These are phyloP conservation scores for Babyrousa celebensis DNA, from an alignment of 2,797 vertebrate species.

Conservation along the genomic window DNA sequence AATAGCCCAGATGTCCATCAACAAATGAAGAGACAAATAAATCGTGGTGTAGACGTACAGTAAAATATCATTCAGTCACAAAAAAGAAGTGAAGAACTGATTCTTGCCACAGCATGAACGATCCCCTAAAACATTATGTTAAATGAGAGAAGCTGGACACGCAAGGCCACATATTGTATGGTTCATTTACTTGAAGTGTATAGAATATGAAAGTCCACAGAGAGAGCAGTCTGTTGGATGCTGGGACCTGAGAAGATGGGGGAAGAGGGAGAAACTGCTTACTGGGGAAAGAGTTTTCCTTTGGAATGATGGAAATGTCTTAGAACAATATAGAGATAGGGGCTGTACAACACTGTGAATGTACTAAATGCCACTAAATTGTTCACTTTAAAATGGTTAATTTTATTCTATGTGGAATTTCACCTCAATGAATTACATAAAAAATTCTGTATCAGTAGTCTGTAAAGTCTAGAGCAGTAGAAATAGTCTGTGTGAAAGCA, in stretches of 20 bases:
- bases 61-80: background rate
- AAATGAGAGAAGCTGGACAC: slow-evolving; percentile 6
- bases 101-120: background rate
- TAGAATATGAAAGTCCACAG: background rate
- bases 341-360: background rate
- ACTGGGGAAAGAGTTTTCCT: background rate
- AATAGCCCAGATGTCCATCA: background rate
- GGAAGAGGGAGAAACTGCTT: background rate
- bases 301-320: background rate
- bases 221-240: background rate
- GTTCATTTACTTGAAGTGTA: background rate
- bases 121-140: background rate
- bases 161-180: background rate
- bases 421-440: background rate
- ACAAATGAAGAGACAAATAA: background rate
- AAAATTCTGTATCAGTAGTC: slow-evolving; percentile 4
- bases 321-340: background rate
- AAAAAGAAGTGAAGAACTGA: background rate
- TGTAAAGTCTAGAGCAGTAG: background rate
- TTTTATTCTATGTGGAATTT: slow-evolving; percentile 48
- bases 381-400: background rate
- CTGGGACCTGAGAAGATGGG: background rate
- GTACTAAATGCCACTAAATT: background rate
- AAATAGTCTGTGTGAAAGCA: background rate
- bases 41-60: background rate